Conservation (phyloP, 2,888 invertebrate species). For the Nymphalis urticae region DNA sequence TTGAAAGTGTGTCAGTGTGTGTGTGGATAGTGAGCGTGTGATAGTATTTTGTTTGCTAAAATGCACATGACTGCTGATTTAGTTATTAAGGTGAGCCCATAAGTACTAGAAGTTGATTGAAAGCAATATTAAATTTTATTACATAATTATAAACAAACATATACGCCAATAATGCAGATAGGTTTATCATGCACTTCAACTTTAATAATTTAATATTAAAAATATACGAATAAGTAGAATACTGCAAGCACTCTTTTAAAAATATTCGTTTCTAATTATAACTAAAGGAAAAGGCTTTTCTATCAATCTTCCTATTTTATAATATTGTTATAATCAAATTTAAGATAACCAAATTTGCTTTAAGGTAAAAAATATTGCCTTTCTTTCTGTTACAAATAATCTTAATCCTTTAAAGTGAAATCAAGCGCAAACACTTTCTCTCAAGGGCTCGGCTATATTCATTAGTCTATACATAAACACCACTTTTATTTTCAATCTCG, state of each 20-base stretch:
- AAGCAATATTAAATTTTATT: too few relatives aligned
- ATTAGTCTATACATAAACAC: conserved; percentile 23
- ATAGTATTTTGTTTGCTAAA: background rate
- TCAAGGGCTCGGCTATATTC: conserved; percentile 32
- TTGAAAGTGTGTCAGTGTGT: conserved; percentile 13
- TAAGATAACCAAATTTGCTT: background rate
- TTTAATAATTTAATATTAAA: too few relatives aligned
- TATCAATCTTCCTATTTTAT: too few relatives aligned
- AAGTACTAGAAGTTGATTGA: background rate
- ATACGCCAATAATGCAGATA: too few relatives aligned
- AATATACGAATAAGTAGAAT: too few relatives aligned
- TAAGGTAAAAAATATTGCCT: background rate
- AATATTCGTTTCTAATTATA: too few relatives aligned
- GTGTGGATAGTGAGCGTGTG: conserved; percentile 8
- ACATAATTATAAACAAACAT: too few relatives aligned
- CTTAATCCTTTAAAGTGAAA: conserved; percentile 24
- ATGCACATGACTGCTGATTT: conserved; percentile 32
- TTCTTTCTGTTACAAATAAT: conserved; percentile 8
- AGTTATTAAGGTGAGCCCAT: conserved; percentile 31
- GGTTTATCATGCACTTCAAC: too few relatives aligned
- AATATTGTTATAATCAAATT: too few relatives aligned
- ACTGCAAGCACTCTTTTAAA: too few relatives aligned
- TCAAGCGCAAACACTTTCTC: conserved; percentile 36
- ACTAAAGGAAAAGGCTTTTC: too few relatives aligned
- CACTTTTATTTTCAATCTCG: conserved; percentile 28